Base-by-base conservation (phyloP, 2,888 invertebrate species). In the Neoaliturus tenellus region DNA sequence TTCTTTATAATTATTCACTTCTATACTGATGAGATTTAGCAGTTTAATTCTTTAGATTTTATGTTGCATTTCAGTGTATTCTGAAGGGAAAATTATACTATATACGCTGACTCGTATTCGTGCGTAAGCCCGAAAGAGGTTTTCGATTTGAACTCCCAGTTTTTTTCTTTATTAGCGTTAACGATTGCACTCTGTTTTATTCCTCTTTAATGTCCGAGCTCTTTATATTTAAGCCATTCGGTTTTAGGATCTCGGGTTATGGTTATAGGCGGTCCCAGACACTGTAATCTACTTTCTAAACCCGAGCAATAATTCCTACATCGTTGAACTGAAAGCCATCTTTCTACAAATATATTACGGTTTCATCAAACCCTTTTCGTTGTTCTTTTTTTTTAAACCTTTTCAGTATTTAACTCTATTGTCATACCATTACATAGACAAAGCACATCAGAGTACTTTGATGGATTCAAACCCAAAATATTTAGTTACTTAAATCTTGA, bases 241-340 rank as follows among this genome's bases (percentile, higher is more conserved):
- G 62, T 62, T 62, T 62, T 62, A 62, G 28, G 62, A 62, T 62
- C 14, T 17, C 55, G 14, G 55, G 62, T 62, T 62, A 62, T 62
- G 62, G 62, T 62, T 62, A 62, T 62, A 17, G 62, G 5, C 62
- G 4, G 28, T 3, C 51, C 14, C 48, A 35, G 73, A 8, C 28
- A 48, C 23, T 44, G 73, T 75, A 75, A 75, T 75, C 73, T 75
- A 44, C 73, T 75, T 75, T 75, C 73, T 75, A 75, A 73, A 28
- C 73, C 73, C 62, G 10, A 62, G 62, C 62, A 62, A 28, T 62
- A 62, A 62, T 31, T 62, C 62, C 62, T 28, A 8, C 28, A 14
- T 62, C 62, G 62, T 62, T 62, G 31, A 58, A 62, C 25, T 31
- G 12, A 28, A 28, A 62, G 62, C 14, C 25, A 62, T 62, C 62